Evolutionary conservation across 2,888 invertebrate genomes (phyloP).

Genomic region (Cantharis lateralis): DNA sequence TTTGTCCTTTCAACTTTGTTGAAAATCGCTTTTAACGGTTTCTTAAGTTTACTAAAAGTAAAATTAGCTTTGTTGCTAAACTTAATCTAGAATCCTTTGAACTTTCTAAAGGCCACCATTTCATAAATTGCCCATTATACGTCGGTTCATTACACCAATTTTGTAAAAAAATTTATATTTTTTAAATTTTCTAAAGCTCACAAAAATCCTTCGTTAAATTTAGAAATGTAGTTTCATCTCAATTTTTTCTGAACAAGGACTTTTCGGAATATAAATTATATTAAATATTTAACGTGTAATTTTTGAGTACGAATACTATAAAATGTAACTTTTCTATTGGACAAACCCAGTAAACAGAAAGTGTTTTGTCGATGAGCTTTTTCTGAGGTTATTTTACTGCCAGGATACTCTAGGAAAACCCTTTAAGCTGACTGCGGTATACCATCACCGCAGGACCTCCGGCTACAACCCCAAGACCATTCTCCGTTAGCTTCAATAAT

Average conservation of each 20-base stretch:
- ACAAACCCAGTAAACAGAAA: slow-evolving; percentile 24
- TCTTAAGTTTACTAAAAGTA: slow-evolving; percentile 9
- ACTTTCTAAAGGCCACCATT: slow-evolving; percentile 23
- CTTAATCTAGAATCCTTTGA: slow-evolving; percentile 9
- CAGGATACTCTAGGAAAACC: slow-evolving; percentile 29
- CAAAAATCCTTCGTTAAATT: not conserved
- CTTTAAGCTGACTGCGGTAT: slow-evolving; percentile 33
- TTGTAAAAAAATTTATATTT: slow-evolving; percentile 6
- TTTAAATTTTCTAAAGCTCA: not conserved
- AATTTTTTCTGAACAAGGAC: too few species aligned
- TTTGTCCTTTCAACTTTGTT: slow-evolving; percentile 20
- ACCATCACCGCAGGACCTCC: slow-evolving; percentile 23
- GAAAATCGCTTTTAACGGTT: slow-evolving; percentile 19
- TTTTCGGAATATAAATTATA: not conserved
- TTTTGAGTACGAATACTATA: not conserved
- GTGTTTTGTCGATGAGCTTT: slow-evolving; percentile 25
- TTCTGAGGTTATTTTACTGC: slow-evolving; percentile 31
- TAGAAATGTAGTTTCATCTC: not conserved
- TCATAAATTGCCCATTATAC: slow-evolving; percentile 27
- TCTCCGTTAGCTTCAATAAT: slow-evolving; percentile 6
- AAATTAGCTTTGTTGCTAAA: slow-evolving; percentile 3
- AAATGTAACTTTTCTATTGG: slow-evolving; percentile 1
- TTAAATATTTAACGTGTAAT: not conserved
- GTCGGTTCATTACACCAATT: slow-evolving; percentile 28
- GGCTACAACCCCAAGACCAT: slow-evolving; percentile 12